These are phyloP conservation scores for Nemoura dubitans DNA, from an alignment of 2,888 invertebrate genomes.

Conservation along the genomic window DNA sequence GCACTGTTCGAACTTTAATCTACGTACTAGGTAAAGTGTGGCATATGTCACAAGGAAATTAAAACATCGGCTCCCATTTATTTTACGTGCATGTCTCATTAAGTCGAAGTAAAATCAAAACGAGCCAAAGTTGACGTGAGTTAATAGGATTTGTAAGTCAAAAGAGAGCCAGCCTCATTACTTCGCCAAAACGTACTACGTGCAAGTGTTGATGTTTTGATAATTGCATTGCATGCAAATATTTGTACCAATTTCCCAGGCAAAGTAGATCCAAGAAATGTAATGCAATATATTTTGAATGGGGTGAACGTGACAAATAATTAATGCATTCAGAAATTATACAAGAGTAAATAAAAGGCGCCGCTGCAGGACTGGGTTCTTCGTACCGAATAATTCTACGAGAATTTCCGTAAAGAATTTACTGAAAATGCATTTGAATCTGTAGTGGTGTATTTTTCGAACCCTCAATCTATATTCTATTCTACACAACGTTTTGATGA, in stretches of 20 bases:
- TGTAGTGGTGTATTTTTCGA: neutral
- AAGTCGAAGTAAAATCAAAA: neutral
- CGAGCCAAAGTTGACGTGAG: neutral
- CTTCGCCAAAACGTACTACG: neutral
- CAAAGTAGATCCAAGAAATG: neutral
- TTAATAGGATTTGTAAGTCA: constrained; percentile 3
- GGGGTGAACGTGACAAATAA: neutral
- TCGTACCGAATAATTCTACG: no score
- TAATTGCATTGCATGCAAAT: neutral
- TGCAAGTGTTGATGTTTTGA: neutral
- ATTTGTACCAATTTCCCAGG: neutral
- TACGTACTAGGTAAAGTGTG: constrained; percentile 9
- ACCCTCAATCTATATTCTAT: neutral
- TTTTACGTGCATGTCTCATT: neutral
- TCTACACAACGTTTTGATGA: constrained; percentile 3
- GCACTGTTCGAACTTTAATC: constrained; percentile 9
- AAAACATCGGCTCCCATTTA: constrained; percentile 22
- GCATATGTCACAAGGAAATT: constrained; percentile 21
- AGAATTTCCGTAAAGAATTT: no score
- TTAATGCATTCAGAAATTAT: neutral
- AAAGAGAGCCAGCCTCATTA: neutral
- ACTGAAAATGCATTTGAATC: neutral
- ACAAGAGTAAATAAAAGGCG: no score
- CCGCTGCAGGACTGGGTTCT: no score
- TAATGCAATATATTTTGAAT: neutral